Conservation (phyloP, 53 echinoderm and acorn worm species). For the Holothuria leucospilota region DNA sequence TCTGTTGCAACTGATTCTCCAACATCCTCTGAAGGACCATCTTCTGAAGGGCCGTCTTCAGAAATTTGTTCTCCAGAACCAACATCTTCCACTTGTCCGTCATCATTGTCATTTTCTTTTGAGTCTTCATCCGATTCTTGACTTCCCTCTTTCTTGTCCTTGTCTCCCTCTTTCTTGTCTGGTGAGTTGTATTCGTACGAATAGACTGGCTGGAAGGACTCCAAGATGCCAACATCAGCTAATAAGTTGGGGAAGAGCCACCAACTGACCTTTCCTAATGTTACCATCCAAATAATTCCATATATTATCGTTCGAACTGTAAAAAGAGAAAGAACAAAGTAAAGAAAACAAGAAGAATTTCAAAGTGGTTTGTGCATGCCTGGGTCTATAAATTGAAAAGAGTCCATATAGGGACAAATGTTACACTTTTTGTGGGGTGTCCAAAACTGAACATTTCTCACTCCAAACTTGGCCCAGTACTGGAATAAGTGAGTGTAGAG, state of each 20-base stretch:
- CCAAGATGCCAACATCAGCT: conserved; percentile 92
- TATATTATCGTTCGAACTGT: conserved; percentile 90
- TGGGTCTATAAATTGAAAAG: too few relatives aligned
- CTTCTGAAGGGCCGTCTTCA: conserved; percentile 36
- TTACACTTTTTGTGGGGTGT: too few relatives aligned
- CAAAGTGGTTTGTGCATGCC: too few relatives aligned
- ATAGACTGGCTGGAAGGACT: conserved; percentile 94
- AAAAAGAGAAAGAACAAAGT: not conserved
- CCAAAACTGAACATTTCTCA: too few relatives aligned
- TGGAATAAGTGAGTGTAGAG: too few relatives aligned
- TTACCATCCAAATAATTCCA: conserved; percentile 71
- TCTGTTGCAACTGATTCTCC: not conserved
- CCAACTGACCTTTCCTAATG: conserved; percentile 86
- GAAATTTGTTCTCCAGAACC: conserved; percentile 15
- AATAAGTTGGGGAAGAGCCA: conserved; percentile 98
- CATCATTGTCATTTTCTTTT: conserved; percentile 15
- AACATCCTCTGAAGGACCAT: not conserved
- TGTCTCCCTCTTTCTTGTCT: conserved; percentile 19
- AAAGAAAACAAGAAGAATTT: not conserved
- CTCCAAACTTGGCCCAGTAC: too few relatives aligned
- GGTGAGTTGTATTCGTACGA: conserved; percentile 50
- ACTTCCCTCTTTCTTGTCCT: conserved; percentile 43
- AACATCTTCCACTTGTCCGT: conserved; percentile 19
- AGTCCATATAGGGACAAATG: too few relatives aligned
- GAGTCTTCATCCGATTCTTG: conserved; percentile 39